A percentile compares a stretch with the other conserved stretches of the same genome.
These are phyloP conservation scores for Anolis apletophallus DNA, from an alignment of 2,797 vertebrate genomes.

Conservation along the genomic window DNA sequence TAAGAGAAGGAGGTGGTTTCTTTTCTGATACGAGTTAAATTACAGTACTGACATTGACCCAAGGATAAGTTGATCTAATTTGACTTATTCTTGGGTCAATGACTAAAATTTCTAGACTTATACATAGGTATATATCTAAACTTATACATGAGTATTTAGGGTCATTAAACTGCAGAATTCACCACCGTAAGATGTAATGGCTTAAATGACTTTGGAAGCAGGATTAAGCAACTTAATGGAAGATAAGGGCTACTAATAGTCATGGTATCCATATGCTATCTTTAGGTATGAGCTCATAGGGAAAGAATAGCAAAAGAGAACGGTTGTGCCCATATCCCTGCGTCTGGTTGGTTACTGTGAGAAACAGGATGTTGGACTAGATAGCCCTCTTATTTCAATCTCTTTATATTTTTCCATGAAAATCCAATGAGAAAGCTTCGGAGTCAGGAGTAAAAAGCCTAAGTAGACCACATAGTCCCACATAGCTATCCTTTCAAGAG, in stretches of 20 bases:
- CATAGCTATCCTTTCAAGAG: background rate
- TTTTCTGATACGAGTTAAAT: too few relatives aligned
- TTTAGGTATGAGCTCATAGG: background rate
- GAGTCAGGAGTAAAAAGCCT: background rate
- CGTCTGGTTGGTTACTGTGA: background rate
- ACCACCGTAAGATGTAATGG: background rate
- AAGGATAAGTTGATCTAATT: too few relatives aligned
- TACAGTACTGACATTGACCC: too few relatives aligned
- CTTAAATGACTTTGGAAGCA: background rate
- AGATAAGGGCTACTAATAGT: background rate
- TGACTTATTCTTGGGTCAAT: too few relatives aligned
- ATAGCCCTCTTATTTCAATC: background rate
- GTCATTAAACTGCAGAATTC: background rate
- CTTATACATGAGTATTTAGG: too few relatives aligned
- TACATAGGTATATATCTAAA: too few relatives aligned
- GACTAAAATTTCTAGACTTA: too few relatives aligned
- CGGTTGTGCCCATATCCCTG: background rate
- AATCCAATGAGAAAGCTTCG: background rate
- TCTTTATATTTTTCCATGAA: background rate
- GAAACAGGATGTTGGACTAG: background rate
- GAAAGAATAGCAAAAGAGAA: background rate
- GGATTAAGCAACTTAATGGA: background rate
- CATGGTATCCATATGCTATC: background rate
- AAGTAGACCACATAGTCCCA: background rate
- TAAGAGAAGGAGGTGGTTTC: too few relatives aligned